These are phyloP conservation scores for Zoroaster sp. DNA, from an alignment of 53 echinoderm and acorn worm genomes.

Conservation along the genomic window DNA sequence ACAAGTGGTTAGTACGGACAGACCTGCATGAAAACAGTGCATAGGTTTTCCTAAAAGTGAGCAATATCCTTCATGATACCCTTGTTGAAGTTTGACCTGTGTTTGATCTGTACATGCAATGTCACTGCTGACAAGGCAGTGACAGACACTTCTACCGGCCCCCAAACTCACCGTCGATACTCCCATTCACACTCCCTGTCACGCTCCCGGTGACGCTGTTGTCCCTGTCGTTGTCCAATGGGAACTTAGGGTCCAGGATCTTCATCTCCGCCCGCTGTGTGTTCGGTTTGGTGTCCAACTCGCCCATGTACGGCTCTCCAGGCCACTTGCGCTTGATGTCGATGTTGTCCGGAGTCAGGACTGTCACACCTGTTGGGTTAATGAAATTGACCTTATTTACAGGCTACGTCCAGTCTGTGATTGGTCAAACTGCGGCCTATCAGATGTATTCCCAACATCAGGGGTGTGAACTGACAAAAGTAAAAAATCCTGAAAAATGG, in stretches of 20 bases:
- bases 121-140: background rate
- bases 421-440: no score
- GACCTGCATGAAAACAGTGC: no score
- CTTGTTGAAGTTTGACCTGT: background rate
- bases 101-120: background rate
- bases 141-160: no score
- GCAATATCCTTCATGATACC: background rate
- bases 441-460: no score
- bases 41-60: background rate
- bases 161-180: slow-evolving; percentile 53
- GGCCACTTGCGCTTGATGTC: slow-evolving; percentile 62
- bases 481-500: no score
- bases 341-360: slow-evolving; percentile 8
- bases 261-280: slow-evolving; percentile 80
- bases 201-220: slow-evolving; percentile 79
- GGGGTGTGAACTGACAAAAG: no score
- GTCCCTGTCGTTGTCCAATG: slow-evolving; percentile 65
- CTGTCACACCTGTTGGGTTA: slow-evolving; percentile 40
- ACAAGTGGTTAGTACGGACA: no score
- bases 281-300: slow-evolving; percentile 46
- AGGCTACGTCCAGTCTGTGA: no score
- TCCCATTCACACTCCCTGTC: slow-evolving; percentile 46
- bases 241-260: slow-evolving; percentile 83
- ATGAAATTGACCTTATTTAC: no score
- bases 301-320: slow-evolving; percentile 69